phyloP scores from a whole-genome alignment of 1,140 invertebrate genomes.

The Vanessa atalanta region DNA sequence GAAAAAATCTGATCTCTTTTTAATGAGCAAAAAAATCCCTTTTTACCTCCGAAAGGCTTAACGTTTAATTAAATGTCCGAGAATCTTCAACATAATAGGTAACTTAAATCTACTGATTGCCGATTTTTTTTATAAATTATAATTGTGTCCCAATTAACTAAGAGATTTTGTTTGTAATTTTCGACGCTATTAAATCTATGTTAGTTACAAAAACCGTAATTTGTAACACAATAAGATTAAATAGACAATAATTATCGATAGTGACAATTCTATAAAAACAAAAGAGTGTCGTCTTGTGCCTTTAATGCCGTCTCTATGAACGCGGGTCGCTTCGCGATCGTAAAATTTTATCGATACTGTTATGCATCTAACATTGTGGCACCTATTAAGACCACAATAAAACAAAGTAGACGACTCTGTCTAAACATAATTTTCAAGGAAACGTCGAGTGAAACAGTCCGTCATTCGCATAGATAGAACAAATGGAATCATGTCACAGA shows the following conservation, averaged over 20 bases:
- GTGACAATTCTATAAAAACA: not conserved
- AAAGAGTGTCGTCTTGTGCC: not conserved
- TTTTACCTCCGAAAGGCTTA: slow-evolving; percentile 40
- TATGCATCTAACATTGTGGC: slow-evolving; percentile 44
- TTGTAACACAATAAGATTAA: not conserved
- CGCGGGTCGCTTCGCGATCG: slow-evolving; percentile 23
- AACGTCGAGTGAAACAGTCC: slow-evolving; percentile 51
- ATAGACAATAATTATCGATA: not conserved
- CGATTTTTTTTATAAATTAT: slow-evolving; percentile 22
- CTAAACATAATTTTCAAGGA: slow-evolving; percentile 62
- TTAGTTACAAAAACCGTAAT: not conserved
- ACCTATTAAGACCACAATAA: slow-evolving; percentile 42
- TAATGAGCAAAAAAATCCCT: slow-evolving; percentile 46
- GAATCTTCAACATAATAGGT: slow-evolving; percentile 38
- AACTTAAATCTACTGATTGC: slow-evolving; percentile 40
- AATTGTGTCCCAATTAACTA: not conserved
- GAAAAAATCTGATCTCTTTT: slow-evolving; percentile 56
- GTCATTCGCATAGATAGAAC: slow-evolving; percentile 61
- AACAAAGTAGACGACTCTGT: slow-evolving; percentile 51
- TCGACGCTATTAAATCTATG: not conserved
- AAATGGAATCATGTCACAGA: slow-evolving; percentile 68
- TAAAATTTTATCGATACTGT: slow-evolving; percentile 49
- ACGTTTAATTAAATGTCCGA: slow-evolving; percentile 44
- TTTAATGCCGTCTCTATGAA: too few species aligned
- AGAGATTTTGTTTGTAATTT: not conserved